phyloP scores from a whole-genome alignment of 2,888 invertebrate species.

The Nipponacmea schrenckii region DNA sequence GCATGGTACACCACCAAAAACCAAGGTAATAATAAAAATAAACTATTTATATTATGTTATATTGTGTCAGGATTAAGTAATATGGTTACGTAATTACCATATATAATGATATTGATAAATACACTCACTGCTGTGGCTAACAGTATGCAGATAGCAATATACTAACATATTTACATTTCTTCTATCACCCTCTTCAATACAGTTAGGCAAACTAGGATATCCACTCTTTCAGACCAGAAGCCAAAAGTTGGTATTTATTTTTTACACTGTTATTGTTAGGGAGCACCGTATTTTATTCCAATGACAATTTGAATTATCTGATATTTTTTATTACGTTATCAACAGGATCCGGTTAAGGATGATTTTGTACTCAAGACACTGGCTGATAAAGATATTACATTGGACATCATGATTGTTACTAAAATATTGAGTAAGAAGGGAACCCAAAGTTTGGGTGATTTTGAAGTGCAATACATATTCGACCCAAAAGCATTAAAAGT shows the following conservation, averaged over 20 bases:
- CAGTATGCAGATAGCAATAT: too few relatives aligned
- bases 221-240: too few relatives aligned
- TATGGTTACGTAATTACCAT: background rate
- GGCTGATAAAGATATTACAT: constrained; percentile 52
- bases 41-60: background rate
- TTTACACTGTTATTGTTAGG: too few relatives aligned
- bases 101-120: background rate
- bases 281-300: too few relatives aligned
- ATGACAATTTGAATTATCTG: too few relatives aligned
- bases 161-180: too few relatives aligned
- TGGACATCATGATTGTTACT: constrained; percentile 65
- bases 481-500: constrained; percentile 50
- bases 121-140: background rate
- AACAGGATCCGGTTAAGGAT: constrained; percentile 39
- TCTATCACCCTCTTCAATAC: too few relatives aligned
- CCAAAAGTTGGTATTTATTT: too few relatives aligned
- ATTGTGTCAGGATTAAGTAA: background rate
- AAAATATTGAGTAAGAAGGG: constrained; percentile 61
- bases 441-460: constrained; percentile 64
- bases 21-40: constrained; percentile 38
- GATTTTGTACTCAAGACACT: constrained; percentile 48
- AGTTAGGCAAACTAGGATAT: too few relatives aligned
- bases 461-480: constrained; percentile 64
- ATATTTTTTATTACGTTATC: background rate
- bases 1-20: constrained; percentile 33